Base-by-base conservation (phyloP, 2,888 invertebrate species). In the Amiota minor region DNA sequence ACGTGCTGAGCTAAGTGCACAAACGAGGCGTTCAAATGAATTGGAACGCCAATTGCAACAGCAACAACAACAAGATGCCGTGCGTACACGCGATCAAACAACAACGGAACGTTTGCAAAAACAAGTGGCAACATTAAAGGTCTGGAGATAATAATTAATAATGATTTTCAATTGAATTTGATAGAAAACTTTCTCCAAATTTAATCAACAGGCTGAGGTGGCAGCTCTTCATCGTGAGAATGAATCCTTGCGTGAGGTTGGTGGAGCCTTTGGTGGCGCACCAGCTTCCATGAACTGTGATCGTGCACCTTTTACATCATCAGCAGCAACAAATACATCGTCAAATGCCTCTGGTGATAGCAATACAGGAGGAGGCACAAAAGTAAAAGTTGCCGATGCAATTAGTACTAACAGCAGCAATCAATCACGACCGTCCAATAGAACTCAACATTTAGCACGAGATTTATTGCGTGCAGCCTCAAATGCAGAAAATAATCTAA, bases 41-140 rank as follows among this genome's bases (percentile, higher is more conserved):
- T 87, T 93, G 71, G 92, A 92, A 81, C 86, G 90, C 35, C 91
- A 92, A 84, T 81, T 93, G 61, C 90, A 91, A 71, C 90, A 91
- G 65, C 89, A 91, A 67, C 88, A 91, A 79, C 90, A 90, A 72
- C 90, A 89, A 73, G 92, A 93, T 78, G 74, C 80, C 1, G 91
- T 91, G 91, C 88, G 89, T 91, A 77, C 92, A 91, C 87, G 91
- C 89, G 81, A 93, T 91, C 93, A 92, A 91, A 83, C 67, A 14
- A 16, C 91, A 4, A 92, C 92, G 84, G 90, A 95, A 79, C 94
- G 92, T 82, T 92, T 95, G 78, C 94, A 92, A 84, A 93, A 92
- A 81, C 93, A 96, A 90, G 92, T 95, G 59, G 93, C 93, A 87
- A 91, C 91, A 82, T 90, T 95, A 81, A 93, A 92, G 91, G 95